Evolutionary conservation across 35 echinoderm and acorn worm species (phyloP).

Genomic region (Apostichopus japonicus): DNA sequence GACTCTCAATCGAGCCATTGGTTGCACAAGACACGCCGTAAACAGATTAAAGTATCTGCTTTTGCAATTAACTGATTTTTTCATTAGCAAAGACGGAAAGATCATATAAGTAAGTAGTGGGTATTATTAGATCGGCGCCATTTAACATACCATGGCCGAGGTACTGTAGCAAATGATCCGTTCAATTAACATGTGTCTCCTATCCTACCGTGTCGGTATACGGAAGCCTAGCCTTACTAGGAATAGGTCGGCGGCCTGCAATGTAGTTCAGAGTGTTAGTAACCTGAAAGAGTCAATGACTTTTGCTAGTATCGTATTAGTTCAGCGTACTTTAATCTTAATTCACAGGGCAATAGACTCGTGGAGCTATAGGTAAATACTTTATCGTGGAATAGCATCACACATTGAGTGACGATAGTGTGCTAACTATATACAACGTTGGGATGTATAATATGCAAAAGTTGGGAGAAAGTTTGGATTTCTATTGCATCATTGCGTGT

Average conservation of each 20-base stretch:
- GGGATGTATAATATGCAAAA: too few species aligned
- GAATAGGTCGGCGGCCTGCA: neutral
- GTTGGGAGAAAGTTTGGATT: too few species aligned
- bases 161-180: neutral
- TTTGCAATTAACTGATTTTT: neutral
- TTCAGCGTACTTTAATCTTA: neutral
- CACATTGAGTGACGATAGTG: too few species aligned
- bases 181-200: neutral
- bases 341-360: too few species aligned
- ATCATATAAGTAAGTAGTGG: neutral
- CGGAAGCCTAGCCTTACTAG: neutral
- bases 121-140: slow-evolving; percentile 6
- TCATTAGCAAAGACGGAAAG: neutral
- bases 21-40: neutral
- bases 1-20: too few species aligned
- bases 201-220: neutral
- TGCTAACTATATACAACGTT: too few species aligned
- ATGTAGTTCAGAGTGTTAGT: neutral
- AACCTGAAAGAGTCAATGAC: neutral
- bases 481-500: too few species aligned
- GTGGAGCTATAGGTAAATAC: too few species aligned
- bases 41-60: slow-evolving; percentile 12
- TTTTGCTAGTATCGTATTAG: neutral
- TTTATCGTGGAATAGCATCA: too few species aligned
- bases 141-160: slow-evolving; percentile 12